Conservation (phyloP, 2,888 invertebrate genomes). For the Spilarctia lutea region DNA sequence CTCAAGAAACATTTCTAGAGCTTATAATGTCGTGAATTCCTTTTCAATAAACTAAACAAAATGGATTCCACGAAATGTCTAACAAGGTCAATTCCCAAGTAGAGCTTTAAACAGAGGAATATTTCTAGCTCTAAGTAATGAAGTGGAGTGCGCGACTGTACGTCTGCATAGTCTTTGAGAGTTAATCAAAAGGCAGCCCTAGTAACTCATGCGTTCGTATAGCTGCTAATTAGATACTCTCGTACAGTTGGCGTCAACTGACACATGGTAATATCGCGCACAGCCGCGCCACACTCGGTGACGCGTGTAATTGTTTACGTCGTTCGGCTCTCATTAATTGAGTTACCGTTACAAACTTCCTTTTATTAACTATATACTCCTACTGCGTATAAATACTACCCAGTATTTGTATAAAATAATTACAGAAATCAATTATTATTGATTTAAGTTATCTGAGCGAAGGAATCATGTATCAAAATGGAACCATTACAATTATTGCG, state of each 20-base stretch:
- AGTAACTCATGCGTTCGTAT: slow-evolving; percentile 44
- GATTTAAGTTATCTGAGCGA: background rate
- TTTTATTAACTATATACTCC: slow-evolving; percentile 32
- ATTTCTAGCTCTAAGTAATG: slow-evolving; percentile 37
- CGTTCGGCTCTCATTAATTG: slow-evolving; percentile 48
- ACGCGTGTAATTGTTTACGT: slow-evolving; percentile 51
- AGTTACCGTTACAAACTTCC: slow-evolving; percentile 41
- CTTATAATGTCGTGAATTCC: slow-evolving; percentile 7
- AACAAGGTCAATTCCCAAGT: slow-evolving; percentile 13
- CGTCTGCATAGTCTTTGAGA: slow-evolving; percentile 35
- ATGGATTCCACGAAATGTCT: slow-evolving; percentile 9
- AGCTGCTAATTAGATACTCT: slow-evolving; percentile 50
- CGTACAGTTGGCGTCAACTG: slow-evolving; percentile 43
- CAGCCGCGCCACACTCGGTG: slow-evolving; percentile 13
- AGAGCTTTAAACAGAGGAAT: slow-evolving; percentile 26
- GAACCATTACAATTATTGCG: too few species aligned
- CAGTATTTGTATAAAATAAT: slow-evolving; percentile 34
- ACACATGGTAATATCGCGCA: slow-evolving; percentile 35
- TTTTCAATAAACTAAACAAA: slow-evolving; percentile 5
- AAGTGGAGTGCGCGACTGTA: slow-evolving; percentile 34
- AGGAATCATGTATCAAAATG: slow-evolving; percentile 1
- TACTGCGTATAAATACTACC: slow-evolving; percentile 21
- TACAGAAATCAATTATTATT: slow-evolving; percentile 22
- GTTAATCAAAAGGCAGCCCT: slow-evolving; percentile 50
- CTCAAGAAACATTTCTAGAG: background rate